Base-by-base conservation (phyloP, 1,140 invertebrate genomes). In the Oncopeltus fasciatus region DNA sequence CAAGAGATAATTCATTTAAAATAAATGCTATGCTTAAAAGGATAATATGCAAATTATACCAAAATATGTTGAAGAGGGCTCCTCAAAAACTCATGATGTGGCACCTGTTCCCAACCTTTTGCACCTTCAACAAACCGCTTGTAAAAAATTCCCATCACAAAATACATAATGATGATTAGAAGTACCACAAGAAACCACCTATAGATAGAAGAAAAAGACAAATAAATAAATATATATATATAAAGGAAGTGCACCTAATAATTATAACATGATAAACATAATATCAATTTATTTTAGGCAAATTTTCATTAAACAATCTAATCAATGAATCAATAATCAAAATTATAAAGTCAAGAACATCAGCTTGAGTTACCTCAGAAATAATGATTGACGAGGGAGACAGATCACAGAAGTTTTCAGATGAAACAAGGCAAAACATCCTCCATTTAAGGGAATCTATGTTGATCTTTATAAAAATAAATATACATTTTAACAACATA, bases 71-170 rank as follows among this genome's bases (percentile, higher is more conserved):
- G 21, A 2, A 59, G 24, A 16, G 31, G 21, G 26, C 8, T 38
- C 18, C 28, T 26, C 57, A 31, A 59, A 38, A 59, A 44, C 11
- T 26, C 31, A 26, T 43, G 31, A 26, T 59, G 28, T 16, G 57
- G 57, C 14, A 59, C 38, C 29, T 59, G 57, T 26, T 59, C 57
- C 21, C 31, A 59, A 38, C 57, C 57, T 44, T 59, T 59, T 2
- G 57, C 57, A 38, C 57, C 57, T 21, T 38, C 28, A 43, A 43
- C 18, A 44, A 21, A 59, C 20, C 57, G 43, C 26, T 38, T 59
- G 18, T 59, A 59, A 16, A 26, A 3, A 18, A 59, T 59, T n/a
- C 57, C 57, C 43, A n/a, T 16, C 20, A 59, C 21, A 59, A 59
- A 59, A 33, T 59, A 59, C 2, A 43, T 20, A 21, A 44, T 4